phyloP scores from a whole-genome alignment of 2,113 vertebrate genomes.

The Mixornis gularis region DNA sequence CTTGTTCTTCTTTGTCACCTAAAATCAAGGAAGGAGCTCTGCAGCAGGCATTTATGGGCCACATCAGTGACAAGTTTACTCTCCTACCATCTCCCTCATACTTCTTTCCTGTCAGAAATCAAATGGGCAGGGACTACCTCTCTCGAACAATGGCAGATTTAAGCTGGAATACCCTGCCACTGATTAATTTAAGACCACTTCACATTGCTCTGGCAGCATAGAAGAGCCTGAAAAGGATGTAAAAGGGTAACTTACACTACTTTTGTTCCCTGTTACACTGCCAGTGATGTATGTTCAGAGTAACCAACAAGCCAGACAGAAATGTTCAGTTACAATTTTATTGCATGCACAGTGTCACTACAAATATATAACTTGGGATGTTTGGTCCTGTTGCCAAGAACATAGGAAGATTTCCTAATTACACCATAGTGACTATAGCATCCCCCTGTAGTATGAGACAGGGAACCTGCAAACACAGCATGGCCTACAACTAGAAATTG shows the following conservation, averaged over 20 bases:
- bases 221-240: neutral
- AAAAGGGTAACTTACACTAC: neutral
- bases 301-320: neutral
- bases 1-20: slow-evolving; percentile 49
- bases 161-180: neutral
- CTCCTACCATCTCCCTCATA: neutral
- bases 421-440: neutral
- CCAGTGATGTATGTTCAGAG: neutral
- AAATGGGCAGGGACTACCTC: neutral
- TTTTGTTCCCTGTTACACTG: neutral
- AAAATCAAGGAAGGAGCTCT: slow-evolving; percentile 6
- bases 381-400: neutral
- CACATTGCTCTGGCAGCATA: neutral
- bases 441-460: neutral
- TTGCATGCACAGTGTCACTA: neutral
- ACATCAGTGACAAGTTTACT: neutral
- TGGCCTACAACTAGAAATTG: neutral
- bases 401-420: neutral
- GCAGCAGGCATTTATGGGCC: neutral
- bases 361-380: neutral
- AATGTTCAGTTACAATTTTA: neutral
- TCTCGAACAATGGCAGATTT: neutral
- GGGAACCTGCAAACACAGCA: neutral
- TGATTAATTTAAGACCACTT: neutral
- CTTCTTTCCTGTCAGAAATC: neutral